A percentile compares a stretch with the other conserved stretches of the same genome.
Evolutionary conservation across 1,140 invertebrate species (phyloP).

Genomic region (Anastatus disparis): DNA sequence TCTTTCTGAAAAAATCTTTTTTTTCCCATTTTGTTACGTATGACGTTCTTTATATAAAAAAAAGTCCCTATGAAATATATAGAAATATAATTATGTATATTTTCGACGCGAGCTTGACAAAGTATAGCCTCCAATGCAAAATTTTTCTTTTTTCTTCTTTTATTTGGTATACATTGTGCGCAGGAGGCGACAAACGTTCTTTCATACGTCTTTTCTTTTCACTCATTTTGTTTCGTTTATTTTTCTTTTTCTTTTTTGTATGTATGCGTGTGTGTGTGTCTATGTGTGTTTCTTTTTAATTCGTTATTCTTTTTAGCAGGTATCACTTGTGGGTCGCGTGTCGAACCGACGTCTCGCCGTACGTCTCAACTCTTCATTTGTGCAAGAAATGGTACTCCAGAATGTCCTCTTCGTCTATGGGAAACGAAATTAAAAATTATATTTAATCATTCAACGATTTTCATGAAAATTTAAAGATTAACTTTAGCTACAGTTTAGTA

Average conservation of each 20-base stretch:
- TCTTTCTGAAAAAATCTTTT: background rate
- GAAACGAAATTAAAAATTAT: constrained; percentile 27
- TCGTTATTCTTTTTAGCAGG: constrained; percentile 29
- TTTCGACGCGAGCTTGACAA: background rate
- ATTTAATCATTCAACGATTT: too few species aligned
- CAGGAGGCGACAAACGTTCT: too few species aligned
- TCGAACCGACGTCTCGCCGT: background rate
- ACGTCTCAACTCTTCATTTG: constrained; percentile 53
- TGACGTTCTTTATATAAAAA: constrained; percentile 47
- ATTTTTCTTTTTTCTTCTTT: constrained; percentile 25
- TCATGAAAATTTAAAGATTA: too few species aligned
- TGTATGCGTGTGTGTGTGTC: background rate
- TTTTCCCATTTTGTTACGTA: background rate
- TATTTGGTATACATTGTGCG: background rate
- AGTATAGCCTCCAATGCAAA: constrained; percentile 32
- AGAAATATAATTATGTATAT: constrained; percentile 38
- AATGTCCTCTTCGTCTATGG: constrained; percentile 61
- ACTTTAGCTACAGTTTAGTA: too few species aligned
- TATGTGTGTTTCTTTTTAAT: constrained; percentile 28
- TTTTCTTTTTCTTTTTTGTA: too few species aligned
- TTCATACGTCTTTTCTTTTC: background rate
- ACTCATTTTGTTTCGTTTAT: background rate
- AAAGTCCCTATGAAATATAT: constrained; percentile 37
- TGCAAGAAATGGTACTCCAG: constrained; percentile 63
- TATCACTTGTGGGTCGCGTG: constrained; percentile 19